Percentiles rank a stretch among this genome's conserved stretches.
phyloP scores from a whole-genome alignment of 2,888 invertebrate species.

The Eristalinus sepulchralis region DNA sequence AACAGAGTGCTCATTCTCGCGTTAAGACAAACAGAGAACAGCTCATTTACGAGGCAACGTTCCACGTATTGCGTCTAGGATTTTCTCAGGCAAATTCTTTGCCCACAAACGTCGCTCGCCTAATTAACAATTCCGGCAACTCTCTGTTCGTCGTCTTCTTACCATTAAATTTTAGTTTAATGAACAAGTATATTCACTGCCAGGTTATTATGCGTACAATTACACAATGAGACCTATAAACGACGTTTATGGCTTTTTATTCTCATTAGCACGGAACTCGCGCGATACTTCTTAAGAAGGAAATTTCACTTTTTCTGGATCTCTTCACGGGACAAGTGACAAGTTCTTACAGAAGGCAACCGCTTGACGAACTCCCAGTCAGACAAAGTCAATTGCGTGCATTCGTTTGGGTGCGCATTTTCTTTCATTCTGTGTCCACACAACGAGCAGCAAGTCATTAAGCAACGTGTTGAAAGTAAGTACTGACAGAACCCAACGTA shows the following conservation, averaged over 20 bases:
- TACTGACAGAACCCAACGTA: slow-evolving; percentile 46
- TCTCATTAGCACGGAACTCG: slow-evolving; percentile 44
- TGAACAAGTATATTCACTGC: slow-evolving; percentile 10
- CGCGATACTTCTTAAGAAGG: slow-evolving; percentile 53
- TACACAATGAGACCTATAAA: slow-evolving; percentile 16
- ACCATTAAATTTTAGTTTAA: not conserved
- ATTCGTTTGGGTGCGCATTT: slow-evolving; percentile 42
- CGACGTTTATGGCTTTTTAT: slow-evolving; percentile 17
- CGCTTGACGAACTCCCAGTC: slow-evolving; percentile 45
- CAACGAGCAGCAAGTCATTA: slow-evolving; percentile 56
- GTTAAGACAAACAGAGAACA: not conserved
- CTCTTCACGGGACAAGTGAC: slow-evolving; percentile 22
- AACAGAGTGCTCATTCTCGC: not conserved
- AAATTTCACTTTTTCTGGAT: slow-evolving; percentile 57
- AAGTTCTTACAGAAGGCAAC: slow-evolving; percentile 17
- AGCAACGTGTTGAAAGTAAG: slow-evolving; percentile 51
- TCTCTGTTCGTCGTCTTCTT: not conserved
- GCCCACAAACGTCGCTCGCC: not conserved
- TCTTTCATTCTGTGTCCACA: slow-evolving; percentile 7
- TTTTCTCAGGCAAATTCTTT: not conserved
- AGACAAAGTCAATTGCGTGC: slow-evolving; percentile 29
- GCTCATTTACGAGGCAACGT: not conserved
- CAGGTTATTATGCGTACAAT: slow-evolving; percentile 10
- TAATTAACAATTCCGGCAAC: slow-evolving; percentile 1
- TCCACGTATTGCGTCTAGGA: not conserved